phyloP scores from a whole-genome alignment of 1,140 invertebrate genomes.

The Listronotus oregonensis region DNA sequence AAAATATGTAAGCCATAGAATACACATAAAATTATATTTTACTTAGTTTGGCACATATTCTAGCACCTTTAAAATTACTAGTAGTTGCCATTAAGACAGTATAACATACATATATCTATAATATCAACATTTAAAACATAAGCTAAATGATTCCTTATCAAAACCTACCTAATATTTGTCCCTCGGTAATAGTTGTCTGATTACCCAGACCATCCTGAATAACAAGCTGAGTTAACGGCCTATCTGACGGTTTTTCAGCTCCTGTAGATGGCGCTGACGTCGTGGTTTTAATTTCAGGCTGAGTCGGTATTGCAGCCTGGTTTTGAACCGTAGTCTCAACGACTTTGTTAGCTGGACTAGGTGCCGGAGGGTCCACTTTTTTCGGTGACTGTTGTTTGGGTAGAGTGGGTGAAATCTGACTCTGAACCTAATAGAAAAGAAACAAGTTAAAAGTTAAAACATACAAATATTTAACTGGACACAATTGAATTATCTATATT shows the following conservation, averaged over 20 bases:
- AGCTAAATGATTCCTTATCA: no score
- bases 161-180: constrained; percentile 61
- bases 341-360: neutral
- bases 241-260: constrained; percentile 41
- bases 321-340: neutral
- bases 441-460: neutral
- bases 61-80: neutral
- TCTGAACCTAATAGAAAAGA: neutral
- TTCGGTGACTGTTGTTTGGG: constrained; percentile 7
- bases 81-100: neutral
- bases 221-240: constrained; percentile 52
- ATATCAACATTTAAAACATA: neutral
- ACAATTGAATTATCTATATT: no score
- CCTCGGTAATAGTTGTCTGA: constrained; percentile 58
- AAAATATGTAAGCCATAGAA: neutral
- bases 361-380: constrained; percentile 12
- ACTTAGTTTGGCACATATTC: neutral
- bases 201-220: constrained; percentile 54
- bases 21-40: neutral
- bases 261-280: constrained; percentile 49
- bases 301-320: neutral
- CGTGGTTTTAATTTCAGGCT: neutral
- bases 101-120: neutral
- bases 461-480: no score
- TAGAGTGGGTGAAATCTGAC: neutral